Base-by-base conservation (phyloP, 2,888 invertebrate genomes). In the Drosophila suboccidentalis region DNA sequence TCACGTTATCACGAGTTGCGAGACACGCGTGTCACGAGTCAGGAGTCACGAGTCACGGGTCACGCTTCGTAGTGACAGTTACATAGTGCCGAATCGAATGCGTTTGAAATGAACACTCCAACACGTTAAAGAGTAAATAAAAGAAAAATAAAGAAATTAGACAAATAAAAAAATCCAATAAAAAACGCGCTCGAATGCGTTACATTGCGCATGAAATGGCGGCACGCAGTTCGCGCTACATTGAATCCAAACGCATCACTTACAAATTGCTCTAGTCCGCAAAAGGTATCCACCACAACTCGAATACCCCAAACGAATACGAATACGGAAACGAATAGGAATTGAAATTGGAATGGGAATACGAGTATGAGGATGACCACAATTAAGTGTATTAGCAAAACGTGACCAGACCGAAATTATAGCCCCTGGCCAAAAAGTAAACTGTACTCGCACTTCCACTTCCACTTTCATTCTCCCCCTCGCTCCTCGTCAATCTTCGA, bases 211-310 rank as follows among this genome's bases (percentile, higher is more conserved):
- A 76, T 89, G 86, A 89, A 80, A 86, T 89, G 88, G 88, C 88
- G 82, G 85, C 85, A 85, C 85, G 89, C 88, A 89, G 78, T 87
- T 89, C 89, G 87, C 84, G 84, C 82, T 85, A 89, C 84, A 85
- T 85, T 85, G 87, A 87, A 75, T 85, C 71, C 66, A 75, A 87
- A 75, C 73, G 78, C 84, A 78, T 69, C 84, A 57, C 57, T 80
- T 77, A 76, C 82, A 81, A 84, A 76, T 87, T 78, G 74, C 69
- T 89, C 53, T 84, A 84, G 89, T 75, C 63, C 70, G 70, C 66
- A 70, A 78, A 87, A 89, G 89, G 88, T 87, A 85, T 67, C 49
- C 75, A 51, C 57, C 78, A 51, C 57, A 59, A 29, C 51, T 62
- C 46, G 51, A 53, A 55, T 46, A 15, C 38, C 58, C 32, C 38